These are phyloP conservation scores for Goniozus legneri DNA, from an alignment of 1,140 invertebrate genomes.

Conservation along the genomic window DNA sequence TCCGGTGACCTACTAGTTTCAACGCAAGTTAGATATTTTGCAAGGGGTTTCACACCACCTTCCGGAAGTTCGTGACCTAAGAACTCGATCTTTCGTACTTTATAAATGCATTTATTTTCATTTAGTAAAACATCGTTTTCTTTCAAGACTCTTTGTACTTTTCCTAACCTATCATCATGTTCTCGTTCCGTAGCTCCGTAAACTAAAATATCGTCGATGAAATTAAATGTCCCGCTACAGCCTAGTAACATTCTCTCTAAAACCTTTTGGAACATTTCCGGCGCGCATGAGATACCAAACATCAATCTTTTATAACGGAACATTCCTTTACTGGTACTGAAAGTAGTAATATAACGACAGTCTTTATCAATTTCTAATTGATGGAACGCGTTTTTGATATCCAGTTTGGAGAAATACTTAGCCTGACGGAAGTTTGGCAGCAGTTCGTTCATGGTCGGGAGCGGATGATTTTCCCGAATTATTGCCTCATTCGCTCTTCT, in stretches of 20 bases:
- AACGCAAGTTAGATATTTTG: conserved; percentile 18
- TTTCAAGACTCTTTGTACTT: conserved; percentile 20
- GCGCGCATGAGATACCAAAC: conserved; percentile 31
- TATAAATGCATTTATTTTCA: conserved; percentile 26
- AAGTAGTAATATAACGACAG: conserved; percentile 38
- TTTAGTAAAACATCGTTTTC: conserved; percentile 19
- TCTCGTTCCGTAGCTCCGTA: conserved; percentile 11
- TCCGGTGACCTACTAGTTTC: conserved; percentile 15
- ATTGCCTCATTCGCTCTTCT: conserved; percentile 28
- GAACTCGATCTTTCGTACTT: conserved; percentile 20
- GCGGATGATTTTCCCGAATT: conserved; percentile 25
- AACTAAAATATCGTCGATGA: conserved; percentile 40
- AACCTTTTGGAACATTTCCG: conserved; percentile 46
- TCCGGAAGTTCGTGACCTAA: conserved; percentile 25
- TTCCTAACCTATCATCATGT: conserved; percentile 21
- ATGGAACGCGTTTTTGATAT: conserved; percentile 19
- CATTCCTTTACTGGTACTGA: conserved; percentile 34
- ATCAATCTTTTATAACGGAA: conserved; percentile 38
- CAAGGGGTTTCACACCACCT: conserved; percentile 18
- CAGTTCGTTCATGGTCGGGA: no score
- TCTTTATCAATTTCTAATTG: conserved; percentile 26
- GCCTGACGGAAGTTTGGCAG: no score
- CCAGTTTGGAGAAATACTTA: conserved; percentile 18
- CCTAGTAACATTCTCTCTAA: conserved; percentile 30
- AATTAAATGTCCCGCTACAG: conserved; percentile 25